phyloP scores from a whole-genome alignment of 2,113 vertebrate species.

The Calonectris borealis region DNA sequence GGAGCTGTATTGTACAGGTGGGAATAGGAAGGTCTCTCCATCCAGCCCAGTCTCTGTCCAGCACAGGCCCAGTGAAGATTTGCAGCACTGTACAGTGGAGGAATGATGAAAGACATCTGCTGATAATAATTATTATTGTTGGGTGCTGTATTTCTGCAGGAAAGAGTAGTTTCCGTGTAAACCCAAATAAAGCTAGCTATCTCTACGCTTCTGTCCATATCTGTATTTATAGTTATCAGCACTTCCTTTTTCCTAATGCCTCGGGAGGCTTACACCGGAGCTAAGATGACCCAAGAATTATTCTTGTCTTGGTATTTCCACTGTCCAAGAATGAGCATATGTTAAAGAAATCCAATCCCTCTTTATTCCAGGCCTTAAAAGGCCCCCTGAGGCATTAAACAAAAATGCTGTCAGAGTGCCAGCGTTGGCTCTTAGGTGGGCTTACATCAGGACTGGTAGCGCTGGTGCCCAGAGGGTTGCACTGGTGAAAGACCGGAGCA shows the following conservation, averaged over 20 bases:
- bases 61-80: not conserved
- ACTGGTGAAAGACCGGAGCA: rapidly evolving
- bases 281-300: not conserved
- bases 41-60: not conserved
- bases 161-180: not conserved
- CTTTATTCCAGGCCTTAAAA: not conserved
- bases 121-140: not conserved
- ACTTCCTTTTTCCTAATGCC: not conserved
- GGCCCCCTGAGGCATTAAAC: not conserved
- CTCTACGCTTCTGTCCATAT: not conserved
- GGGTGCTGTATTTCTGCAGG: not conserved
- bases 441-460: rapidly evolving
- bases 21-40: not conserved
- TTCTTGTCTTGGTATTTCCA: not conserved
- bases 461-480: not conserved
- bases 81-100: not conserved
- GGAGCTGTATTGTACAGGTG: not conserved
- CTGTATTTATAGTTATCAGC: not conserved
- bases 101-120: not conserved
- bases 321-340: not conserved
- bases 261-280: not conserved
- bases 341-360: not conserved
- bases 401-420: not conserved
- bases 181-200: not conserved
- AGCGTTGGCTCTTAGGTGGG: not conserved